Evolutionary conservation across 2,113 vertebrate species (phyloP).

Genomic region (Hepsetus odoe): DNA sequence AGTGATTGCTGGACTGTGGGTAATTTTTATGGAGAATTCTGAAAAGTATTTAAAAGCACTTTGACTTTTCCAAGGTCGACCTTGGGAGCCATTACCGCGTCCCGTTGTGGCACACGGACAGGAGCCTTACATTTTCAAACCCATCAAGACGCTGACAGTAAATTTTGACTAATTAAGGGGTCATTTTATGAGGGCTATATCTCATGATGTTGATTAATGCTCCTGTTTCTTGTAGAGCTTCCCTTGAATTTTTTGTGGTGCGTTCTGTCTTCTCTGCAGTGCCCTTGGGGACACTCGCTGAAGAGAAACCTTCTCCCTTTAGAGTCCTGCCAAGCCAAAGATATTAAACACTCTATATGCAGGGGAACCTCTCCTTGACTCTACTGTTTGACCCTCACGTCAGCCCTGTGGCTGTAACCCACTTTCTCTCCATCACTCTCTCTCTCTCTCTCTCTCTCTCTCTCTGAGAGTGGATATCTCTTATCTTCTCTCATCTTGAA

Average conservation of each 20-base stretch:
- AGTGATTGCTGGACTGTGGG: background rate
- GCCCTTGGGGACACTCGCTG: background rate
- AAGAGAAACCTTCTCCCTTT: background rate
- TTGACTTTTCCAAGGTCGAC: background rate
- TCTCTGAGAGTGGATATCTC: background rate
- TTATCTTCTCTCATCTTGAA: background rate
- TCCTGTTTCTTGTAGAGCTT: too few species aligned
- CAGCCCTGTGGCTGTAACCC: background rate
- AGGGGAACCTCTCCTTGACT: background rate
- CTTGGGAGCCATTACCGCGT: background rate
- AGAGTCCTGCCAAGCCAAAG: background rate
- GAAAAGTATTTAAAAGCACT: background rate
- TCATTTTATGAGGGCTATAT: background rate
- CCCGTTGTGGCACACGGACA: background rate
- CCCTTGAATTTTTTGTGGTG: background rate
- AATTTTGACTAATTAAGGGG: background rate
- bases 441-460: background rate
- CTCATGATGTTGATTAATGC: background rate
- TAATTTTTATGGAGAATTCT: background rate
- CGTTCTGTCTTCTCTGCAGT: background rate
- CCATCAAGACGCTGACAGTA: background rate
- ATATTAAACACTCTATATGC: background rate
- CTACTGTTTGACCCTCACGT: background rate
- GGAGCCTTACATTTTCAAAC: background rate
- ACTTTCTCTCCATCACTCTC: constrained; percentile 7